Evolutionary conservation across 2,113 vertebrate species (phyloP), one percentile per base, ranked within the genome.

Genomic region (Melanerpes formicivorus): DNA sequence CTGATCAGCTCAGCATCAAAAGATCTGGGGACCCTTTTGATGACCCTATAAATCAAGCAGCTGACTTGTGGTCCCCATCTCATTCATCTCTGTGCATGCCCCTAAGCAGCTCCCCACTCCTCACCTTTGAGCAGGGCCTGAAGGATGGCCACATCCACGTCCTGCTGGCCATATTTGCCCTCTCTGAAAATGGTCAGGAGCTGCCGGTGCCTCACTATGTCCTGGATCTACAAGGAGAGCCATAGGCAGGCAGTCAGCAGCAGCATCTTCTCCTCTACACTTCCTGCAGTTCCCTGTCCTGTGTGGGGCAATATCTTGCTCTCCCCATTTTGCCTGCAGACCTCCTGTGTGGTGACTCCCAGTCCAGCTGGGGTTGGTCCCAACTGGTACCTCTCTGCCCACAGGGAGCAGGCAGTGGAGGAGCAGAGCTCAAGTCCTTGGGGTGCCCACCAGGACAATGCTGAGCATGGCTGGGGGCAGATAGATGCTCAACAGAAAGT

Each of bases 111-210:
- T n/a, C 17, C 46, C 40, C 3, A 7, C 3, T 7, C 42, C 96
- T 96, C 86, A 99, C 99, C 99, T 98, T 99, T 99, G 46, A 99
- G 97, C 54, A 99, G 96, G 5, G 99, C 99, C 87, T 99, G 98
- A 26, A 99, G 98, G 93, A 99, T 99, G 75, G 99, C 99, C 80
- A 99, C 98, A 14, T 99, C 99, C 96, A 99, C 95, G 0, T 99
- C 98, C 55, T 97, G 97, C 25, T 98, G 98, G 52, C 97, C 97
- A 0, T 98, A 98, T 86, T 98, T 98, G 25, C 98, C 98, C 42
- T 98, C 98, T 76, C 97, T 97, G 97, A 99, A 99, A 54, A 99
- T 87, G 1, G 99, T 99, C 94, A 99, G 97, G 89, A 99, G 97
- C 62, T 99, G 98, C 42, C 87, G 95, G 92, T 96, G 97, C 76